phyloP scores from a whole-genome alignment of 2,888 invertebrate species.

The Drosophila meridionalis region DNA sequence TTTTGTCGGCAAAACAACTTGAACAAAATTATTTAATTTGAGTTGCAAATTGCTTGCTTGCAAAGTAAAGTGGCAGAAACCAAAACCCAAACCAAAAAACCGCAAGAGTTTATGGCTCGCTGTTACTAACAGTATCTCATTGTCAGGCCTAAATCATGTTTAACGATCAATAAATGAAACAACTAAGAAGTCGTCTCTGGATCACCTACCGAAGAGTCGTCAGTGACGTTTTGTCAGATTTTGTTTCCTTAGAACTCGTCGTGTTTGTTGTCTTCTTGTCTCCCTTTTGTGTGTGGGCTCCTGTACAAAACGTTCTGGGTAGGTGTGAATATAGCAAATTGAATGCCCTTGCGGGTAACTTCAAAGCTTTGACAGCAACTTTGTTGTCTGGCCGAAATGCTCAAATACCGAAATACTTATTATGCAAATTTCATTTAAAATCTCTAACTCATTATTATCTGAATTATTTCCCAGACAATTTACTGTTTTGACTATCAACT shows the following conservation, averaged over 20 bases:
- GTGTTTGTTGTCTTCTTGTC: slow-evolving; percentile 12
- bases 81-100: slow-evolving; percentile 47
- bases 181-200: slow-evolving; percentile 21
- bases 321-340: slow-evolving; percentile 64
- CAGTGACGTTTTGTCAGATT: slow-evolving; percentile 39
- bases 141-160: slow-evolving; percentile 78
- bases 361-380: slow-evolving; percentile 62
- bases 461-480: slow-evolving; percentile 16
- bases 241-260: slow-evolving; percentile 65
- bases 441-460: slow-evolving; percentile 19
- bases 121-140: slow-evolving; percentile 74
- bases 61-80: slow-evolving; percentile 42
- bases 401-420: slow-evolving; percentile 2
- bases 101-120: slow-evolving; percentile 51
- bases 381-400: slow-evolving; percentile 51
- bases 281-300: slow-evolving; percentile 53
- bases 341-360: slow-evolving; percentile 60
- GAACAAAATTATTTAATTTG: slow-evolving; percentile 70
- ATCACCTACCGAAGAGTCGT: not conserved
- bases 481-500: slow-evolving; percentile 3
- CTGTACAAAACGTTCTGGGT: slow-evolving; percentile 31
- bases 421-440: slow-evolving; percentile 27
- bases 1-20: slow-evolving; percentile 56
- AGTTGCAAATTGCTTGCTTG: slow-evolving; percentile 50
- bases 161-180: slow-evolving; percentile 76